Percentiles rank a stretch among this genome's conserved stretches.
phyloP scores from a whole-genome alignment of 2,113 vertebrate genomes.

The Odocoileus hemionus region DNA sequence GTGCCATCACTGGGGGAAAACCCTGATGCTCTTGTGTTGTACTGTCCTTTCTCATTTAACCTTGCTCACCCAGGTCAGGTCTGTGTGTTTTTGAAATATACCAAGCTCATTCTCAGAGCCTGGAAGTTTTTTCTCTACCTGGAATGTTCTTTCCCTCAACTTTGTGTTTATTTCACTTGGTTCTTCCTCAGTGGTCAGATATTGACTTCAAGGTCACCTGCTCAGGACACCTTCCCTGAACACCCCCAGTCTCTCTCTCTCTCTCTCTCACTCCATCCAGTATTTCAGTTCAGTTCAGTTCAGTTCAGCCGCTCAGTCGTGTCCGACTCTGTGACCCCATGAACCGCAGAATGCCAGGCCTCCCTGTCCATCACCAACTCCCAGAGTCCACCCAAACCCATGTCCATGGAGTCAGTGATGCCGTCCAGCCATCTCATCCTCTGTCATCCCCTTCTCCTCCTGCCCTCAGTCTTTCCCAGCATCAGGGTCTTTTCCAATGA shows the following conservation, averaged over 20 bases:
- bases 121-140: background rate
- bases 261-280: background rate
- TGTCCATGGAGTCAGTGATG: too few species aligned
- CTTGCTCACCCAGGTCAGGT: background rate
- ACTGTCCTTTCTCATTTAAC: background rate
- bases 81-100: background rate
- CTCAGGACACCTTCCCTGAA: background rate
- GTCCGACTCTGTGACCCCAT: too few species aligned
- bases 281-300: background rate
- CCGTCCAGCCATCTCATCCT: too few species aligned
- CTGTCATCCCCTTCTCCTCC: too few species aligned
- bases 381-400: too few species aligned
- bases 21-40: background rate
- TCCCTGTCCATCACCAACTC: too few species aligned
- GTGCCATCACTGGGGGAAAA: background rate
- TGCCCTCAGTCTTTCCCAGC: too few species aligned
- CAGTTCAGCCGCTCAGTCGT: too few species aligned
- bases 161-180: background rate
- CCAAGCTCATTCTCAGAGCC: background rate
- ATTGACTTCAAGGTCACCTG: background rate
- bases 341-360: too few species aligned
- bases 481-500: too few species aligned
- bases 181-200: background rate
- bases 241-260: background rate
- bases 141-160: background rate